Percentiles rank a stretch among this genome's conserved stretches.
These are phyloP conservation scores for Drosophila saltans DNA, from an alignment of 1,140 invertebrate genomes.

Conservation along the genomic window DNA sequence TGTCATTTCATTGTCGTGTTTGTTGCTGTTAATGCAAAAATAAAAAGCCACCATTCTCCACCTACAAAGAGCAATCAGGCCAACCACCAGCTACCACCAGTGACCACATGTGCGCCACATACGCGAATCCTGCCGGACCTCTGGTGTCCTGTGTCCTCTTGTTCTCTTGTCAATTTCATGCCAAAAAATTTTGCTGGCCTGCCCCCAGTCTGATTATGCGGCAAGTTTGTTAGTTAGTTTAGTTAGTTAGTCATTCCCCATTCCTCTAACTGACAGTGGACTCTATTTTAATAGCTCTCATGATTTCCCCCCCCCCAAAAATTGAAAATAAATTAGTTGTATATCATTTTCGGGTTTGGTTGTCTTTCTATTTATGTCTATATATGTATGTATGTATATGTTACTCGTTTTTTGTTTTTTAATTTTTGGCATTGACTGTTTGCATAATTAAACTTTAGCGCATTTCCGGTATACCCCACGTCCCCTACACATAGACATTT, in stretches of 20 bases:
- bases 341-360: conserved; percentile 65
- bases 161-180: conserved; percentile 57
- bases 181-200: conserved; percentile 44
- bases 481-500: conserved; percentile 65
- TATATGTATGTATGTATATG: too few relatives aligned
- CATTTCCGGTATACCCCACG: conserved; percentile 48
- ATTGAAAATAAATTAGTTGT: conserved; percentile 82
- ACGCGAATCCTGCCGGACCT: background rate
- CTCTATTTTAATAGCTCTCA: conserved; percentile 79
- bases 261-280: conserved; percentile 24
- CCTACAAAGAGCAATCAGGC: conserved; percentile 9
- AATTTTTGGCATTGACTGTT: conserved; percentile 28
- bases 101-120: conserved; percentile 46
- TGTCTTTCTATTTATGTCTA: conserved; percentile 16
- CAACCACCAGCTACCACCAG: conserved; percentile 21
- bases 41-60: conserved; percentile 63
- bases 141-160: conserved; percentile 15
- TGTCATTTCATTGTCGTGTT: conserved; percentile 82
- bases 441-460: conserved; percentile 77
- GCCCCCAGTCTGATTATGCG: conserved; percentile 44
- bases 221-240: conserved; percentile 23
- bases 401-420: background rate
- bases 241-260: conserved; percentile 25
- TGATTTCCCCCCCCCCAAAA: conserved; percentile 68
- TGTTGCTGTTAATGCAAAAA: conserved; percentile 81